Evolutionary conservation across 2,888 invertebrate species (phyloP).

Genomic region (Melitaea athalia): DNA sequence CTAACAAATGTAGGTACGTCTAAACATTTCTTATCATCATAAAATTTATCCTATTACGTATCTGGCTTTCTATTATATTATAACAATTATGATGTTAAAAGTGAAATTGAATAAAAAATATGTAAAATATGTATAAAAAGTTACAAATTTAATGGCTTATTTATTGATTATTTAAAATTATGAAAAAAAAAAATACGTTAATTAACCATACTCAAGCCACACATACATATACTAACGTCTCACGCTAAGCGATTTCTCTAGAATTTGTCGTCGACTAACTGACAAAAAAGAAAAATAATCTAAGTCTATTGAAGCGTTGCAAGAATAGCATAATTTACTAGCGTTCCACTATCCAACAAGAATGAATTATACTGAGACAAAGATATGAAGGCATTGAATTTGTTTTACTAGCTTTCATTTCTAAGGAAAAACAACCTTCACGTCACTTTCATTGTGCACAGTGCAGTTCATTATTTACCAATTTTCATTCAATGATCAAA

Average conservation of each 20-base stretch:
- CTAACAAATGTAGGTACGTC: background rate
- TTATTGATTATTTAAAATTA: background rate
- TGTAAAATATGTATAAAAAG: background rate
- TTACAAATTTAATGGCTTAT: background rate
- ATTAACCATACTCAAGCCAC: background rate
- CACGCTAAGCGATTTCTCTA: conserved; percentile 52
- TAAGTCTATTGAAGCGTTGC: conserved; percentile 65
- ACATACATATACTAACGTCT: conserved; percentile 23
- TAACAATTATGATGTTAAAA: background rate
- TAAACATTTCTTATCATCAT: conserved; percentile 1
- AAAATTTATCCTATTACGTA: background rate
- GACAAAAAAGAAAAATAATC: conserved; percentile 65
- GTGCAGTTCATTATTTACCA: conserved; percentile 38
- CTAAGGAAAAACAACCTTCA: conserved; percentile 56
- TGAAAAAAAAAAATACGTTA: background rate
- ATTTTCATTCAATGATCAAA: conserved; percentile 41
- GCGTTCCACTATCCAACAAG: conserved; percentile 53
- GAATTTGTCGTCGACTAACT: conserved; percentile 42
- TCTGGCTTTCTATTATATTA: background rate
- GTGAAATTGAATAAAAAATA: background rate
- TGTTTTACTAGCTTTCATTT: conserved; percentile 66
- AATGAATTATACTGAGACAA: conserved; percentile 58
- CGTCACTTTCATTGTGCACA: conserved; percentile 58
- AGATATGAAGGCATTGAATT: conserved; percentile 59
- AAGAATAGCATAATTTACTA: conserved; percentile 60